Conservation (phyloP, 2,888 invertebrate genomes). For the Suillia variegata region DNA sequence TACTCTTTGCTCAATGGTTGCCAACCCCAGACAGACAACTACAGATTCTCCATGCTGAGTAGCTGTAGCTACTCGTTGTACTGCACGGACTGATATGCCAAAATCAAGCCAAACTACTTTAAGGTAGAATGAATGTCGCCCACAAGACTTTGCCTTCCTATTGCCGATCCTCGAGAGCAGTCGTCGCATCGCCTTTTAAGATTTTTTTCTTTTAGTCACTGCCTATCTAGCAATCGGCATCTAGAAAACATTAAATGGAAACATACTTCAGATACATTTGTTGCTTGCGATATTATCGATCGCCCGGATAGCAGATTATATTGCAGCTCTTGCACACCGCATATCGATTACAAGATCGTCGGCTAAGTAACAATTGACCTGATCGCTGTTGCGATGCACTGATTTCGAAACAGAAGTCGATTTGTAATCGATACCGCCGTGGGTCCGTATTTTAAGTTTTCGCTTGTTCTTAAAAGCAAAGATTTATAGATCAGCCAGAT, state of each 20-base stretch:
- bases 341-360: conserved; percentile 14
- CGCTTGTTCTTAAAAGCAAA: background rate
- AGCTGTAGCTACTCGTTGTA: too few relatives aligned
- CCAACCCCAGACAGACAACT: too few relatives aligned
- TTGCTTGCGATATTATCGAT: background rate
- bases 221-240: conserved; percentile 40
- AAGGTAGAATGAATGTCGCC: conserved; percentile 26
- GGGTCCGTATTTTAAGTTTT: conserved; percentile 23
- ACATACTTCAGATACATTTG: conserved; percentile 49
- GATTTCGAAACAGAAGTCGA: conserved; percentile 44
- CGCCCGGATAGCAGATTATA: too few relatives aligned
- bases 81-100: background rate
- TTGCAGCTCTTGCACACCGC: background rate
- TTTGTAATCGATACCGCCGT: conserved; percentile 48
- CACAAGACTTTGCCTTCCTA: conserved; percentile 29
- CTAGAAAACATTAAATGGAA: conserved; percentile 44
- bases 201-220: background rate
- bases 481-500: background rate
- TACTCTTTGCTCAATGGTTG: conserved; percentile 2
- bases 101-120: background rate
- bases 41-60: too few relatives aligned
- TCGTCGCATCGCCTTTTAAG: background rate
- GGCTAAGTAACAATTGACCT: conserved; percentile 42
- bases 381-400: too few relatives aligned
- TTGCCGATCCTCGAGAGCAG: too few relatives aligned